These are phyloP conservation scores for Brenthis hecate DNA, from an alignment of 2,888 invertebrate genomes.

Conservation along the genomic window DNA sequence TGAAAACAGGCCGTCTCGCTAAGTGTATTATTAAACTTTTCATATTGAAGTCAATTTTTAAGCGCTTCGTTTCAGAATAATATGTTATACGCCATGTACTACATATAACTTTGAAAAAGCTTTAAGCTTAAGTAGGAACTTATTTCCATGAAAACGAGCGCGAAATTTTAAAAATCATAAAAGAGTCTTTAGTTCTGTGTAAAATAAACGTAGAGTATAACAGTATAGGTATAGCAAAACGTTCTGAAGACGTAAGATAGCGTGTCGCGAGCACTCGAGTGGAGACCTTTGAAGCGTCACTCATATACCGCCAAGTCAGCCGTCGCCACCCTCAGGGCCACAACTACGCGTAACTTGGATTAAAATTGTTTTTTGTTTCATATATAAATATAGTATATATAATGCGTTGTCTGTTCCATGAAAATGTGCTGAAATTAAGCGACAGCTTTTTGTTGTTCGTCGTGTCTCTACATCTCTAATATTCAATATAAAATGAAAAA, in stretches of 20 bases:
- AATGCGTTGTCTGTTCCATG: slow-evolving; percentile 5
- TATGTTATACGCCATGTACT: slow-evolving; percentile 11
- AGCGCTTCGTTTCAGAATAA: slow-evolving; percentile 9
- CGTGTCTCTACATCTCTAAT: no score
- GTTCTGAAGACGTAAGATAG: slow-evolving; percentile 6
- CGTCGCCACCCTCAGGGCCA: slow-evolving; percentile 23
- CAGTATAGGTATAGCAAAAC: slow-evolving; percentile 1
- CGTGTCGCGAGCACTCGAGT: slow-evolving; percentile 20
- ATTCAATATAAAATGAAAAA: no score
- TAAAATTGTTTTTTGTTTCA: slow-evolving; percentile 6
- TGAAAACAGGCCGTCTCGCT: slow-evolving; percentile 3
- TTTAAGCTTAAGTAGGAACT: slow-evolving; percentile 4
- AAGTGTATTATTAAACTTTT: slow-evolving; percentile 11
- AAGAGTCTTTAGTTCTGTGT: not conserved
- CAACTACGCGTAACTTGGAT: slow-evolving; percentile 13
- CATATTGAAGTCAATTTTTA: slow-evolving; percentile 17
- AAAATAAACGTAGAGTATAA: not conserved
- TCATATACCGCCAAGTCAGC: slow-evolving; percentile 28
- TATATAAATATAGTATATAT: not conserved
- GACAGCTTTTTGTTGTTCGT: not conserved
- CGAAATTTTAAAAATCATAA: not conserved
- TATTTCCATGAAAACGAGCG: not conserved
- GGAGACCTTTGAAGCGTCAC: slow-evolving; percentile 29
- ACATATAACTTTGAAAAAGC: slow-evolving; percentile 7
- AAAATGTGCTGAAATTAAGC: slow-evolving; percentile 1